Evolutionary conservation across 1,140 invertebrate species (phyloP).

Genomic region (Acromyrmex heyeri): DNA sequence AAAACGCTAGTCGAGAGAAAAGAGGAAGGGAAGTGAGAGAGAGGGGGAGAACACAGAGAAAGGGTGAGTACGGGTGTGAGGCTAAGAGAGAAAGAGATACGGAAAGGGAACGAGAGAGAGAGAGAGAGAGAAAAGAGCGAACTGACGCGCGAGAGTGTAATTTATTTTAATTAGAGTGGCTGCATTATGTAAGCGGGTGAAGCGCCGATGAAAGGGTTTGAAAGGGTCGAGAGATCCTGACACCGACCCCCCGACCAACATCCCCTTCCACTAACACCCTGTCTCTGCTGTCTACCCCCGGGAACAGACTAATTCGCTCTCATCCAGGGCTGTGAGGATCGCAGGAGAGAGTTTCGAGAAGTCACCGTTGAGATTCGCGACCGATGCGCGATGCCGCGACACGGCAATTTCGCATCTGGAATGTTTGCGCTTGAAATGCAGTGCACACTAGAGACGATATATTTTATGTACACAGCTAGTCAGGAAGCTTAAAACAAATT

Average conservation of each 20-base stretch:
- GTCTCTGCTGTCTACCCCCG: constrained; percentile 68
- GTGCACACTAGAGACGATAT: not conserved
- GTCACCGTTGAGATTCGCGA: constrained; percentile 3
- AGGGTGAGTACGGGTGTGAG: constrained; percentile 5
- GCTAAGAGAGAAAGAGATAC: constrained; percentile 26
- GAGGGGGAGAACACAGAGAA: constrained; percentile 55
- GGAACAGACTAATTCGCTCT: constrained; percentile 85
- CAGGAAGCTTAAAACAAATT: not conserved
- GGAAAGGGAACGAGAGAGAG: constrained; percentile 63
- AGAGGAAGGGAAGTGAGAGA: constrained; percentile 55
- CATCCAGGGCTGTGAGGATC: constrained; percentile 61
- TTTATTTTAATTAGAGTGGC: constrained; percentile 87
- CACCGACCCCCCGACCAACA: constrained; percentile 68
- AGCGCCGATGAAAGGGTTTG: constrained; percentile 83
- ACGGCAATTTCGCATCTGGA: not conserved
- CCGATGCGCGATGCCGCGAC: not conserved
- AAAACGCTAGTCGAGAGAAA: constrained; percentile 47
- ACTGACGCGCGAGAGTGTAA: constrained; percentile 80
- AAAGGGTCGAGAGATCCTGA: constrained; percentile 81
- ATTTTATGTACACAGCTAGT: not conserved
- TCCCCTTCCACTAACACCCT: constrained; percentile 69
- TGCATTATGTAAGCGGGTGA: constrained; percentile 85
- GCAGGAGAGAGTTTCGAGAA: constrained; percentile 55
- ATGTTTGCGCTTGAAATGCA: not conserved
- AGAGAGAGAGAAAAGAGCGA: constrained; percentile 72